Percentiles rank a stretch among this genome's conserved stretches.
These are phyloP conservation scores for Calephelis virginiensis DNA, from an alignment of 1,140 invertebrate species.

Conservation along the genomic window DNA sequence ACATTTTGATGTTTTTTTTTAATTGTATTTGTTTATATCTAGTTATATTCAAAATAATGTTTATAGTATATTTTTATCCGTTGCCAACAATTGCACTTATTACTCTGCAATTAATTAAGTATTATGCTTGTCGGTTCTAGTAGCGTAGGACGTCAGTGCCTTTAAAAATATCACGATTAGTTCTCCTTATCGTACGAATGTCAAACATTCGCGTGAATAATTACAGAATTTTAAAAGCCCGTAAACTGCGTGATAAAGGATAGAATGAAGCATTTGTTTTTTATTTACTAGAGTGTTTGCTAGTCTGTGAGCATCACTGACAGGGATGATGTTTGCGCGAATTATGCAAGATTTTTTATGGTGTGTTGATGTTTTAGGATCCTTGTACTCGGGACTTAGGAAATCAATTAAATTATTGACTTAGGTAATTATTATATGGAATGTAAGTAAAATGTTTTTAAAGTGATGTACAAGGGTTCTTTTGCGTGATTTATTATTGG, in stretches of 20 bases:
- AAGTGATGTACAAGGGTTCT: constrained; percentile 31
- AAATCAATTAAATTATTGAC: constrained; percentile 18
- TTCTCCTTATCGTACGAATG: constrained; percentile 35
- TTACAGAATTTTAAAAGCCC: constrained; percentile 8
- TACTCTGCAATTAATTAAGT: not conserved
- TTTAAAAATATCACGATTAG: constrained; percentile 41
- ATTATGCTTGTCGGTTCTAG: constrained; percentile 22
- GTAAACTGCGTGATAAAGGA: constrained; percentile 2
- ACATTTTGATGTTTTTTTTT: constrained; percentile 11
- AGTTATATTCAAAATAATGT: constrained; percentile 6
- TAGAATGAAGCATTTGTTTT: constrained; percentile 19
- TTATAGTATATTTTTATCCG: constrained; percentile 4
- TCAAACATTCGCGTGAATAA: constrained; percentile 38
- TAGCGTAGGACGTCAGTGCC: constrained; percentile 40
- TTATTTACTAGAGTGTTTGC: constrained; percentile 61
- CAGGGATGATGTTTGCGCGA: constrained; percentile 75
- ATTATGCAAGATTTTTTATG: constrained; percentile 72
- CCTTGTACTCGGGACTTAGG: constrained; percentile 22
- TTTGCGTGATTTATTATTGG: constrained; percentile 38
- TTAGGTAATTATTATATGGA: not conserved
- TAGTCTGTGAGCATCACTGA: constrained; percentile 77
- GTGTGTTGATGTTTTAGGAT: constrained; percentile 38
- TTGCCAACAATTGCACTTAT: not conserved
- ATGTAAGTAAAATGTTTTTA: constrained; percentile 14
- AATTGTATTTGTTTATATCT: not conserved